Base-by-base conservation (phyloP, 2,888 invertebrate species). In the Napeogenes sylphis region DNA sequence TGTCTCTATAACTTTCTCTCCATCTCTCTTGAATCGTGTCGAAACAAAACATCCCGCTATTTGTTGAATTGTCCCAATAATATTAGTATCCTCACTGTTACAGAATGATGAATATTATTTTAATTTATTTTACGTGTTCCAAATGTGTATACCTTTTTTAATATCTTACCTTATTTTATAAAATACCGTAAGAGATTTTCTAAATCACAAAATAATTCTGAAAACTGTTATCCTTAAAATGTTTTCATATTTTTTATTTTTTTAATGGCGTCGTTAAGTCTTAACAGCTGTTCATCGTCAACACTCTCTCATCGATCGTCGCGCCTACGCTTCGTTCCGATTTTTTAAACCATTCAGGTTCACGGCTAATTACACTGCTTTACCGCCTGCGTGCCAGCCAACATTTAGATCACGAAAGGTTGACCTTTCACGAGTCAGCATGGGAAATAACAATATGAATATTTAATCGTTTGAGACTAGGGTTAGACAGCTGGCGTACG, bases 311-410 rank as follows among this genome's bases (percentile, higher is more conserved):
- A 58, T 56, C 61, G 47, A 30, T 57, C 61, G 53, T 42, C 56
- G 58, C 67, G 64, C 65, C 65, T 61, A 70, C 68, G 64, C 61
- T 10, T 10, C 10, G 10, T n/a, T 63, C 60, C 47, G 64, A 69
- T 78, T 73, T 73, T 76, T 73, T 67, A 68, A 70, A 68, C 72
- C 70, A 71, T 74, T 71, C 72, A 80, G 75, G 83, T 84, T 84
- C 83, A 83, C 63, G 82, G 81, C 71, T 76, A 69, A 65, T 63
- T 70, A 68, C 70, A 12, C 68, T 69, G 21, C 21, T 21, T 21
- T 21, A 21, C 21, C 21, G 21, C 21, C 21, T 21, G 21, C 21
- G 72, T 66, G 72, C 72, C 73, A 78, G 78, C 77, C 75, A 78
- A 76, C 73, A 70, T 55, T 62, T 51, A 8, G 53, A 60, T 57